Evolutionary conservation across 2,888 invertebrate genomes (phyloP).

Genomic region (Athalia circularis): DNA sequence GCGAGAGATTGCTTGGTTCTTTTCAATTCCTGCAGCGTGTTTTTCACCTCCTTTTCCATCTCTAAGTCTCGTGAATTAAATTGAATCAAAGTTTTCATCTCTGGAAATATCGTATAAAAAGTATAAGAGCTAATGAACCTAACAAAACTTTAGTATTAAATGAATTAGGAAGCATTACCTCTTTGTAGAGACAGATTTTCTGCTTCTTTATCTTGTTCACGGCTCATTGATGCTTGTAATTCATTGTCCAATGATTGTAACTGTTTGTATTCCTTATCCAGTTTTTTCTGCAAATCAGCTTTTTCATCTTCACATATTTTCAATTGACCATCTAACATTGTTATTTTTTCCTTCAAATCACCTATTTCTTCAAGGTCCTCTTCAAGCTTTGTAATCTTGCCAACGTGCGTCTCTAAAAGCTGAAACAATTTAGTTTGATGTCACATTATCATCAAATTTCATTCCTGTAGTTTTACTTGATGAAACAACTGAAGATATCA

Average conservation of each 20-base stretch:
- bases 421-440: conserved; percentile 12
- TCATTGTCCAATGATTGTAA: conserved; percentile 49
- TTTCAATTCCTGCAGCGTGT: conserved; percentile 56
- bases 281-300: conserved; percentile 44
- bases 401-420: conserved; percentile 52
- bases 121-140: not conserved
- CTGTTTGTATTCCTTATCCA: conserved; percentile 47
- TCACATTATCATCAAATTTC: not conserved
- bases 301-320: conserved; percentile 51
- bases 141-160: not conserved
- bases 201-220: conserved; percentile 63
- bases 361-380: conserved; percentile 46
- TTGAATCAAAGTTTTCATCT: conserved; percentile 61
- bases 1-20: conserved; percentile 52
- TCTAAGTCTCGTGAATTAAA: conserved; percentile 40
- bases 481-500: not conserved
- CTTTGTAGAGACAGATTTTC: conserved; percentile 65
- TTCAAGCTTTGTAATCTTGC: conserved; percentile 52
- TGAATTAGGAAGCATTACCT: conserved; percentile 51
- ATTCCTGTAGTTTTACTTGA: not conserved
- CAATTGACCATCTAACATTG: conserved; percentile 51
- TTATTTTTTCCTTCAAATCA: conserved; percentile 47
- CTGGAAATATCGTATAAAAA: conserved; percentile 45
- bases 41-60: conserved; percentile 62
- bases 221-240: conserved; percentile 48